Conservation (phyloP, 2,888 invertebrate species). For the Euzetes globulus region DNA sequence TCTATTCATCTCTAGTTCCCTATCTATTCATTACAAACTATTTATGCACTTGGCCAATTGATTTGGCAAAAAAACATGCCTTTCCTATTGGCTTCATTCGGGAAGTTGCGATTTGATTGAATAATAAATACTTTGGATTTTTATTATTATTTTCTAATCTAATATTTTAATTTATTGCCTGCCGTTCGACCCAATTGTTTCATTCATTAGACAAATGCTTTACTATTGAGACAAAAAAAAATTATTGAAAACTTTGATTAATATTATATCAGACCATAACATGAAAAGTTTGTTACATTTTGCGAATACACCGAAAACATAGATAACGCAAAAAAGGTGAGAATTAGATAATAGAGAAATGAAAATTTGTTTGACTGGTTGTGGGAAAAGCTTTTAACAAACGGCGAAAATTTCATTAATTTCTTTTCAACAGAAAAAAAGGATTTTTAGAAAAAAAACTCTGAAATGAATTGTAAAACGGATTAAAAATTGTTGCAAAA, state of each 20-base stretch:
- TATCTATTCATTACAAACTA: background rate
- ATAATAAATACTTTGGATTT: constrained; percentile 4
- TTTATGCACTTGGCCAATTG: too few species aligned
- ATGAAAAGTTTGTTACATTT: background rate
- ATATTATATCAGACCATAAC: background rate
- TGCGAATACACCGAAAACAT: background rate
- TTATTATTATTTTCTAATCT: background rate
- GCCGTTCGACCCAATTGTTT: constrained; percentile 21
- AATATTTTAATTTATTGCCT: constrained; percentile 14
- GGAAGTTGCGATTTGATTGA: background rate
- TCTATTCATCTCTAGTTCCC: constrained; percentile 1
- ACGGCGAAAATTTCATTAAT: too few species aligned
- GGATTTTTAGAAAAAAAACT: background rate
- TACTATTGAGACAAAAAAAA: constrained; percentile 8
- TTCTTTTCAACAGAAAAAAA: too few species aligned
- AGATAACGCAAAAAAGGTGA: background rate
- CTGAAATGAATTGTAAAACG: constrained; percentile 3
- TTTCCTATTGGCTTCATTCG: background rate
- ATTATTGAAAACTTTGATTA: background rate
- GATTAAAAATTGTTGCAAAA: constrained; percentile 1
- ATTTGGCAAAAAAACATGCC: too few species aligned
- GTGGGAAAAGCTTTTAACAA: too few species aligned
- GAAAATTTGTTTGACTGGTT: too few species aligned
- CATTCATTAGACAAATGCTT: constrained; percentile 1
- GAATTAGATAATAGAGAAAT: too few species aligned